Base-by-base conservation (phyloP, 2,113 vertebrate species). In the Gambusia holbrooki region DNA sequence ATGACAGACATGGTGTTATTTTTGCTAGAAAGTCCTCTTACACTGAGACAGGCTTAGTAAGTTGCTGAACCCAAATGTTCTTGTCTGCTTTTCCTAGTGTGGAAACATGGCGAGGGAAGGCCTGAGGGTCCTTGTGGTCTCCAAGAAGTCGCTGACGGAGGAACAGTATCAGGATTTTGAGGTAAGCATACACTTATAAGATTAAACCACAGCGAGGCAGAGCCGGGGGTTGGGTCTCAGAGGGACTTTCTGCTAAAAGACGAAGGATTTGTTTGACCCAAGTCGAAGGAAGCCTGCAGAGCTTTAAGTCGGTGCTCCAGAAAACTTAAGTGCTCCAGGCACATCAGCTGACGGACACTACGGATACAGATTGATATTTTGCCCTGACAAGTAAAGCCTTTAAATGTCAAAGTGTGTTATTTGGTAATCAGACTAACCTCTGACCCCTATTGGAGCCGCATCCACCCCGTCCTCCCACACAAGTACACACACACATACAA, bases 71-170 rank as follows among this genome's bases (percentile, higher is more conserved):
- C 61, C 66, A 79, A 17, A 65, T 86, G 74, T 76, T 88, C 79
- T 81, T 14, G 14, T 66, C 45, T 76, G 2, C 78, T 40, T 72
- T 85, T 83, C 82, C 9, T 92, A 99, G 98, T 99, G 98, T 62
- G 98, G 98, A 15, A 99, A 99, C 92, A 99, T 99, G 98, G 98
- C 98, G 17, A 95, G 98, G 64, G 98, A 99, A 88, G 98, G 98
- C 27, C 92, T 99, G 62, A 94, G 98, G 77, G 98, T 99, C 69
- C 95, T 99, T 0, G 98, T 99, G 0, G 98, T 99, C 79, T 96
- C 98, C 11, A 99, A 98, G 91, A 99, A 99, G 84, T 98, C 96
- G 13, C 93, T 99, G n/a, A 96, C 96, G 0, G 98, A 99, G 83
- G 98, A 99, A 77, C 98, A 99, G 86, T 98, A 99, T 86, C 97